phyloP scores from a whole-genome alignment of 2,888 invertebrate genomes.

The Mesopsocus fuscifrons region DNA sequence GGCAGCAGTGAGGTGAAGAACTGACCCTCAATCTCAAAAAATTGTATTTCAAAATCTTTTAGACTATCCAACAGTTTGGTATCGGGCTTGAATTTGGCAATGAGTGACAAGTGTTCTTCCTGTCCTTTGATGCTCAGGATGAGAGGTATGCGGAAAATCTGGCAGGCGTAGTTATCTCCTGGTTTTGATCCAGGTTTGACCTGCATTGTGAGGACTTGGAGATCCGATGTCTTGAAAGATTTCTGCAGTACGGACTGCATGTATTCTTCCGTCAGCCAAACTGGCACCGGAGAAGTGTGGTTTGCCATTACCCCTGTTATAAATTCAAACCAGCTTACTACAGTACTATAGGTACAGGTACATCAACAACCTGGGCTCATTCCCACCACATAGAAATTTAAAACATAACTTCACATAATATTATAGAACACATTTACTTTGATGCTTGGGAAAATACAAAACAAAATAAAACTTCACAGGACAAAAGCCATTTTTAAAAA shows the following conservation, averaged over 20 bases:
- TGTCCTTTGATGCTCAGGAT: background rate
- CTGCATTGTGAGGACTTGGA: background rate
- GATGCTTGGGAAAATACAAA: too few species aligned
- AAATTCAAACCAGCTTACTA: too few species aligned
- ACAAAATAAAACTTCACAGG: too few species aligned
- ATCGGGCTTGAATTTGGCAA: background rate
- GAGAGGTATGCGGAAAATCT: background rate
- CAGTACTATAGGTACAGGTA: too few species aligned
- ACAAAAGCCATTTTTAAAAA: too few species aligned
- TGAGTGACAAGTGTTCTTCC: background rate
- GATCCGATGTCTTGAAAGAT: background rate
- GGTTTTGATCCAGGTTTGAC: background rate
- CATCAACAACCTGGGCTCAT: too few species aligned
- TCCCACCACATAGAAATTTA: too few species aligned
- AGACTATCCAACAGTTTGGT: background rate
- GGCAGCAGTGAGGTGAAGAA: background rate
- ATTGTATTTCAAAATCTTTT: background rate
- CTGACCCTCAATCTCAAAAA: background rate
- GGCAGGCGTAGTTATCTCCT: conserved; percentile 3
- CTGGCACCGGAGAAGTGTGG: background rate
- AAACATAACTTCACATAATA: too few species aligned
- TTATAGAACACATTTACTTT: too few species aligned
- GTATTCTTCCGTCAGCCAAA: background rate
- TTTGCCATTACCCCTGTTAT: conserved; percentile 1
- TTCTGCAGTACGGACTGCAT: background rate